These are phyloP conservation scores for Dreissena rostriformis DNA, from an alignment of 1,140 invertebrate species.

Conservation along the genomic window DNA sequence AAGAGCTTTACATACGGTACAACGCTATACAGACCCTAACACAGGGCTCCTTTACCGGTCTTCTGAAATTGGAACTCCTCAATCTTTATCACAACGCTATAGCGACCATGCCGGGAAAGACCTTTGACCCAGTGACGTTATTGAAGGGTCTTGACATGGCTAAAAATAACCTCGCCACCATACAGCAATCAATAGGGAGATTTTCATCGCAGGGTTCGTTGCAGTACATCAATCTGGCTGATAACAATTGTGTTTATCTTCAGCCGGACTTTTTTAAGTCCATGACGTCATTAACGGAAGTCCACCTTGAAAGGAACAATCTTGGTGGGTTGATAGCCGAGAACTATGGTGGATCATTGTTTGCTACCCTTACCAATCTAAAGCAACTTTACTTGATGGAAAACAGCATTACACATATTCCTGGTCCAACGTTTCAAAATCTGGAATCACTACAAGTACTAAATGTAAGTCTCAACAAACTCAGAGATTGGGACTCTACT, in stretches of 20 bases:
- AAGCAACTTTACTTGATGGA: conserved; percentile 58
- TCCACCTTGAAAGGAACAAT: conserved; percentile 66
- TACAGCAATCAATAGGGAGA: conserved; percentile 45
- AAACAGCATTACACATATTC: conserved; percentile 60
- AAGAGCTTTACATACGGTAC: conserved; percentile 65
- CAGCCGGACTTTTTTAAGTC: conserved; percentile 56
- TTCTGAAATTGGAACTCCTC: conserved; percentile 61
- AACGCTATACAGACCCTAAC: too few species aligned
- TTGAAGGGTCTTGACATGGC: conserved; percentile 65
- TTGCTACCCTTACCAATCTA: conserved; percentile 60
- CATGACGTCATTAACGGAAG: conserved; percentile 55
- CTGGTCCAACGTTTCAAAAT: conserved; percentile 59
- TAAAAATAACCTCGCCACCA: conserved; percentile 65
- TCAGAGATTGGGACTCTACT: conserved; percentile 63
- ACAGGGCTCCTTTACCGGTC: too few species aligned
- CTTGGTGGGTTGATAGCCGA: conserved; percentile 57
- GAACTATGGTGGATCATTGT: conserved; percentile 56
- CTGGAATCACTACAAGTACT: conserved; percentile 53
- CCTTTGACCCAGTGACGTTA: conserved; percentile 61
- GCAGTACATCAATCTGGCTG: conserved; percentile 62
- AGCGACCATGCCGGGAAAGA: conserved; percentile 58
- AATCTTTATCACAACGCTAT: conserved; percentile 66
- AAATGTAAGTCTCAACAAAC: conserved; percentile 59
- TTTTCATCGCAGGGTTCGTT: conserved; percentile 59
- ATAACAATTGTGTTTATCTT: conserved; percentile 60